phyloP scores from a whole-genome alignment of 2,888 invertebrate species.

The Lasioglossum calceatum region DNA sequence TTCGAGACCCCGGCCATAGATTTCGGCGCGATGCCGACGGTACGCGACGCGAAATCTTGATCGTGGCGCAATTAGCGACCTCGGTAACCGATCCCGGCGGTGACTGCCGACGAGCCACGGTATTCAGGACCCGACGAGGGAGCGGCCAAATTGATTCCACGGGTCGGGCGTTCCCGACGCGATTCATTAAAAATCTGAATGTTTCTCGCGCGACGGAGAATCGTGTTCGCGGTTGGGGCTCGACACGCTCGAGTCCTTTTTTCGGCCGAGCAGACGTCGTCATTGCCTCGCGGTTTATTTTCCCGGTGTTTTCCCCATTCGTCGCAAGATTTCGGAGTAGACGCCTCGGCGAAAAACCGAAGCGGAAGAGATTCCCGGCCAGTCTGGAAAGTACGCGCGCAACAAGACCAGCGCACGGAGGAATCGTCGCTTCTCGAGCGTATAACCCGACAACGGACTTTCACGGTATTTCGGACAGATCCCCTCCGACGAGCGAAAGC shows the following conservation, averaged over 20 bases:
- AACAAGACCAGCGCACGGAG: conserved; percentile 24
- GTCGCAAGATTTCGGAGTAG: neutral
- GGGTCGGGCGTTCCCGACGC: neutral
- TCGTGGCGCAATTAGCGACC: conserved; percentile 57
- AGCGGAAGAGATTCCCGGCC: conserved; percentile 1
- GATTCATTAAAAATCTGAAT: conserved; percentile 36
- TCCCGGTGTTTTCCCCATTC: neutral
- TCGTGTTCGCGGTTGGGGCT: conserved; percentile 9
- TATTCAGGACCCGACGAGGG: neutral
- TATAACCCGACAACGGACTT: conserved; percentile 47
- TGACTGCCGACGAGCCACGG: conserved; percentile 13
- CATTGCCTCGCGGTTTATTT: conserved; percentile 22
- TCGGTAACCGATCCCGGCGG: conserved; percentile 34
- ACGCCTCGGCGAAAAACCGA: neutral
- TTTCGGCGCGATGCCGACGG: conserved; percentile 12
- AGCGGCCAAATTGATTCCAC: neutral
- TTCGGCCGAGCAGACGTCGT: neutral
- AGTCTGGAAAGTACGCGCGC: conserved; percentile 12
- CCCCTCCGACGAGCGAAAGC: conserved; percentile 40
- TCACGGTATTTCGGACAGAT: conserved; percentile 46
- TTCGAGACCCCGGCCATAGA: conserved; percentile 14
- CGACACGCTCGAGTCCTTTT: neutral
- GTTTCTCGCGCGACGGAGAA: conserved; percentile 13
- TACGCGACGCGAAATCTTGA: conserved; percentile 61
- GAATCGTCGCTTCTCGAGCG: conserved; percentile 26